Evolutionary conservation across 2,888 invertebrate species (phyloP).

Genomic region (Archaeoteleia sp.): DNA sequence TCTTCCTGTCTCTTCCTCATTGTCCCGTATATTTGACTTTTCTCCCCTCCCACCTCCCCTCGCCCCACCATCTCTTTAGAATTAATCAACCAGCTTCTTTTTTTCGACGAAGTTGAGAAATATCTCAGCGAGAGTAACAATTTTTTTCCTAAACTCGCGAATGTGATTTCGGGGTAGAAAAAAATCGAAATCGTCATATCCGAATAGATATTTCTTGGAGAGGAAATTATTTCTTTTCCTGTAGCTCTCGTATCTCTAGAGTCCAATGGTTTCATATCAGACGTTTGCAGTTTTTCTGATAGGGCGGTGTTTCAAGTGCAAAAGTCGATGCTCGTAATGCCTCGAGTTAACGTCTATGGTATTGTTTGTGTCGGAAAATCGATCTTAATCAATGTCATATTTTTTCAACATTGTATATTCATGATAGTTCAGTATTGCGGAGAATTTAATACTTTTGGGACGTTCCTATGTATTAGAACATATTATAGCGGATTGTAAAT

Average conservation of each 20-base stretch:
- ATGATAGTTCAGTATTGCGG: too few relatives aligned
- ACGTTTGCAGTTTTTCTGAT: neutral
- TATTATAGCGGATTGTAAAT: too few relatives aligned
- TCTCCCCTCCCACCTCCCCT: neutral
- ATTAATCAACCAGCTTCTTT: slow-evolving; percentile 16
- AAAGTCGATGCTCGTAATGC: too few relatives aligned
- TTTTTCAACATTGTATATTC: too few relatives aligned
- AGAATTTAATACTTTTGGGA: too few relatives aligned
- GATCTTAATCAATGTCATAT: too few relatives aligned
- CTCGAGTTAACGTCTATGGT: too few relatives aligned
- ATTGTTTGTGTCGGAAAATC: too few relatives aligned
- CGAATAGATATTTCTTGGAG: slow-evolving; percentile 3
- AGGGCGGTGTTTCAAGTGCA: too few relatives aligned
- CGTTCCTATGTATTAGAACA: too few relatives aligned
- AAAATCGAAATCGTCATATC: slow-evolving; percentile 16
- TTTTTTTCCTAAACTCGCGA: slow-evolving; percentile 1
- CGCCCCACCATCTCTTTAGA: neutral
- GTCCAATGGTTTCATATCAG: neutral
- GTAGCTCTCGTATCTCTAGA: neutral
- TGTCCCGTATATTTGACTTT: slow-evolving; percentile 27
- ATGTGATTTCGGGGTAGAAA: slow-evolving; percentile 6
- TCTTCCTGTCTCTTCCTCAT: slow-evolving; percentile 15
- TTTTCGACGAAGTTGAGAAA: slow-evolving; percentile 13
- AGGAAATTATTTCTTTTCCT: neutral
- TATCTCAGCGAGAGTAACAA: neutral